phyloP scores from a whole-genome alignment of 2,797 vertebrate species.

The Spinus pinus region DNA sequence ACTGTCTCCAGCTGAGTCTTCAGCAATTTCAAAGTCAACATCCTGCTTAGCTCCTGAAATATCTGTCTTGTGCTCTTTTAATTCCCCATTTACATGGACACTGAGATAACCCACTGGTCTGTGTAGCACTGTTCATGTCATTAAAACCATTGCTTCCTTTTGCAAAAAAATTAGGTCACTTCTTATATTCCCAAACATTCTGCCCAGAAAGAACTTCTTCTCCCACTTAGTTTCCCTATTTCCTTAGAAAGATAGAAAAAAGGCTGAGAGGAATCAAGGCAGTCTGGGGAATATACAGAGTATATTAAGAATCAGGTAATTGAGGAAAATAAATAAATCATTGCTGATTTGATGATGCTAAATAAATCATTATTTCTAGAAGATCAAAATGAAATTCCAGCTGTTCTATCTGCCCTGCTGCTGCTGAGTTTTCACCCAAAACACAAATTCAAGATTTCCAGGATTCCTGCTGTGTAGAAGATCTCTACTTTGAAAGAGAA shows the following conservation, averaged over 20 bases:
- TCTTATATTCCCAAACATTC: not conserved
- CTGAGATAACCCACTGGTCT: not conserved
- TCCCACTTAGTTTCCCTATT: not conserved
- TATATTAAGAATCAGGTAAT: not conserved
- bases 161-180: not conserved
- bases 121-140: not conserved
- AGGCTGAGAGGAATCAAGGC: not conserved
- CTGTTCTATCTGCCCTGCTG: not conserved
- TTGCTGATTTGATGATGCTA: not conserved
- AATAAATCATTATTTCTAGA: not conserved
- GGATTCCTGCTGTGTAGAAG: not conserved
- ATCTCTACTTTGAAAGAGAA: not conserved
- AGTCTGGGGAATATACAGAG: not conserved
- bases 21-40: not conserved
- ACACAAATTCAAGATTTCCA: not conserved
- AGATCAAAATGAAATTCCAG: slow-evolving; percentile 4
- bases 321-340: not conserved
- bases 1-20: not conserved
- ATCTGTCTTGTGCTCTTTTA: not conserved
- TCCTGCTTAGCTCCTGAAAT: not conserved
- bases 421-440: not conserved
- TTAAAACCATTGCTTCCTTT: not conserved
- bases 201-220: not conserved
- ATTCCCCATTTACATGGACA: not conserved
- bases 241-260: not conserved